Evolutionary conservation across 2,888 invertebrate species (phyloP), one percentile per base, ranked within the genome.

Genomic region (Mylabris sibirica): DNA sequence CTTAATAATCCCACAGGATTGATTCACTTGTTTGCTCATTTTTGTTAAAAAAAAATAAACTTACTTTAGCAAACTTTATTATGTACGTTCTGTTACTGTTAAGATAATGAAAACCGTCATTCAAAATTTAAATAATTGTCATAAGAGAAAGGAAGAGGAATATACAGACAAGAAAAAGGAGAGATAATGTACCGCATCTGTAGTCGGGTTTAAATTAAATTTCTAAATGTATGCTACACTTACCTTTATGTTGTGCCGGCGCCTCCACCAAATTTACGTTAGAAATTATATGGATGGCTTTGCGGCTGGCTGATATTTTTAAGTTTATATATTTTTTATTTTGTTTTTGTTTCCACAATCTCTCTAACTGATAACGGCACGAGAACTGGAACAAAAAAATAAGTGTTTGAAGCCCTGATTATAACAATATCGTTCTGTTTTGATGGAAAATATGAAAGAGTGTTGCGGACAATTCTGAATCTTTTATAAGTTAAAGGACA

Each of bases 131-230:
- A 68, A 68, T 68, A 64, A 68, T 61, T 68, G 64, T 68, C 60
- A 53, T 14, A 30, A 44, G 67, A 22, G 30, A 4, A 30, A 30
- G 5, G 30, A 30, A 30, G 30, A 30, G 30, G 8, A 6, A 30
- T 30, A 30, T 8, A 30, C n/a, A 30, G 30, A 30, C 5, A 8
- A 8, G 8, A 30, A 30, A 30, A 30, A 30, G 30, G 30, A 30
- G 30, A 44, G 62, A 60, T 20, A 44, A 22, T 49, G 59, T 61
- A 60, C 60, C 61, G 64, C 71, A 64, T 68, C 64, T 72, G 66
- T 34, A 65, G 64, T 69, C 65, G 44, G 67, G 69, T 59, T 68
- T 62, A 68, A 71, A 73, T 73, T 71, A 69, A 67, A 73, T 71
- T 71, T 62, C 20, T 59, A 66, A 67, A 67, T 73, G 66, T 44